These are phyloP conservation scores for Bursaphelenchus mucronatus DNA, from an alignment of 1,140 invertebrate genomes.

Conservation along the genomic window DNA sequence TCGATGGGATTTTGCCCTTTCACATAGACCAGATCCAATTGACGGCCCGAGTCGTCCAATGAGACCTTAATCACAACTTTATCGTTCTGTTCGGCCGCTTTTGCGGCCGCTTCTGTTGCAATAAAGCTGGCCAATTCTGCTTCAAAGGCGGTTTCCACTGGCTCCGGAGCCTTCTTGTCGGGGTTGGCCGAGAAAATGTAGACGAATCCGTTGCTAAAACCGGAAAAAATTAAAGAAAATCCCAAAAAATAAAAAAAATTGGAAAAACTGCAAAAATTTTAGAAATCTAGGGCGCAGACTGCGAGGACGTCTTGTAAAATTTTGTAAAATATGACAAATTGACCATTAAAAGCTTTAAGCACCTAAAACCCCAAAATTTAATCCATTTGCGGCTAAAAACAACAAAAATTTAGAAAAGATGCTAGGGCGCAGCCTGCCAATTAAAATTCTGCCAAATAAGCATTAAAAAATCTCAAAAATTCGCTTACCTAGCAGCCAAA, in stretches of 20 bases:
- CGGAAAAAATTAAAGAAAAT: slow-evolving; percentile 8
- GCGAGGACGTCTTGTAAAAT: slow-evolving; percentile 2
- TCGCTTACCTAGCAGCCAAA: slow-evolving; percentile 68
- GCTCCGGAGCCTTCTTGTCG: slow-evolving; percentile 68
- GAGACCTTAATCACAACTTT: slow-evolving; percentile 72
- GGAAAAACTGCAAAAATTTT: neutral
- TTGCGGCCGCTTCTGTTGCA: slow-evolving; percentile 30
- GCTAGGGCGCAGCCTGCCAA: neutral
- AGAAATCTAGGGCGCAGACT: neutral
- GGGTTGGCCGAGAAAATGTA: slow-evolving; percentile 76
- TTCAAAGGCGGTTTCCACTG: slow-evolving; percentile 66
- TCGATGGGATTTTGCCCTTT: slow-evolving; percentile 69
- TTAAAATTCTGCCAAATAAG: too few relatives aligned
- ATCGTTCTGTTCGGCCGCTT: slow-evolving; percentile 66
- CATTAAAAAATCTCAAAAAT: neutral
- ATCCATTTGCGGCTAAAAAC: neutral
- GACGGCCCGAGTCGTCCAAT: slow-evolving; percentile 78
- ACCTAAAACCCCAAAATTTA: neutral
- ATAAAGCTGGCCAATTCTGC: slow-evolving; percentile 13
- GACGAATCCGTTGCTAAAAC: slow-evolving; percentile 73
- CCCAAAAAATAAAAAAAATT: slow-evolving; percentile 9
- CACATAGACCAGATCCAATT: slow-evolving; percentile 86
- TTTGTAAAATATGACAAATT: neutral
- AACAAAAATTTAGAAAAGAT: neutral
- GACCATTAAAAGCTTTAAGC: neutral